Percentiles rank a stretch among this genome's conserved stretches.
Conservation (phyloP, 2,113 vertebrate genomes). For the human region GRCh38 chr5:67616501-67617000, state of each 20-base stretch:
- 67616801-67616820: neutral
- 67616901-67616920: neutral
- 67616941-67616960: neutral
- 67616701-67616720: neutral
- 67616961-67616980: neutral
- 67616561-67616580: neutral
- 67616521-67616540: neutral
- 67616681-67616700: neutral
- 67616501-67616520: neutral
- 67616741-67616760: neutral
- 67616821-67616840: neutral
- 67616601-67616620: neutral
- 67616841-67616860: neutral
- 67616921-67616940: neutral
- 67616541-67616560: neutral
- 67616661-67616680: neutral
- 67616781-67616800: neutral
- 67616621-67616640: neutral
- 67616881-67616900: neutral
- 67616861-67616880: neutral
- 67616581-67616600: neutral
- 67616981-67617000: neutral
- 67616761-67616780: neutral
- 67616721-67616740: neutral
- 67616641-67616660: neutral